Evolutionary conservation across 2,113 vertebrate genomes (phyloP), one percentile per base, ranked within the genome.

Genomic region (Brienomyrus longianalis): DNA sequence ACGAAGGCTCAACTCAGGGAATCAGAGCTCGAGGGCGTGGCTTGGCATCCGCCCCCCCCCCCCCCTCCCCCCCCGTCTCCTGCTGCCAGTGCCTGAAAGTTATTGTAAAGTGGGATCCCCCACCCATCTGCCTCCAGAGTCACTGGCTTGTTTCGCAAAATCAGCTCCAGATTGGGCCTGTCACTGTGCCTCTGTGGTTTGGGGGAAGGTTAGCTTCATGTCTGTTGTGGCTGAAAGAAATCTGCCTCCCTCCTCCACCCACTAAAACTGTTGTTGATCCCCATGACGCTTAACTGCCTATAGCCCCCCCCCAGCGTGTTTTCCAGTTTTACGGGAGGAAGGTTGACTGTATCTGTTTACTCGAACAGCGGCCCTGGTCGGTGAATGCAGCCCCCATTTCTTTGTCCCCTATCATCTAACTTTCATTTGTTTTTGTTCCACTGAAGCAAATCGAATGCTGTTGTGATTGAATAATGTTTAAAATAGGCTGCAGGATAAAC

Each of bases 21-120:
- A 83, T n/a, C n/a, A 90, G 93, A 92, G 91, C 50, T 93, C 91
- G 80, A 90, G 74, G 51, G 48, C 21, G 88, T 92, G 90, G 90
- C 88, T 91, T 95, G 94, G 95, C 93, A 93, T 89, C 70, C 91
- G 85, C 90, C 92, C 89, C 70, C 31, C 31, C 31, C 31, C 31
- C 31, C 35, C 31, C 31, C 31, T 1, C 31, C 31, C 35, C 31
- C 31, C 35, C 59, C 89, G 86, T 66, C 62, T 27, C 62, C 62
- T 1, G n/a, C 62, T 66, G 62, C 62, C n/a, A 66, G 62, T 93
- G 93, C 92, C 95, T 91, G 86, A 94, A 93, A 95, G 90, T 92
- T 91, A 94, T 93, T 93, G 92, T 89, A 93, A 94, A 90, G 93
- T 87, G 80, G 88, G 93, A 91, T 92, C 91, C 52, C 85, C 87